Percentiles rank a stretch among this genome's conserved stretches.
Conservation (phyloP, 2,888 invertebrate genomes). For the Hipparchia semele region DNA sequence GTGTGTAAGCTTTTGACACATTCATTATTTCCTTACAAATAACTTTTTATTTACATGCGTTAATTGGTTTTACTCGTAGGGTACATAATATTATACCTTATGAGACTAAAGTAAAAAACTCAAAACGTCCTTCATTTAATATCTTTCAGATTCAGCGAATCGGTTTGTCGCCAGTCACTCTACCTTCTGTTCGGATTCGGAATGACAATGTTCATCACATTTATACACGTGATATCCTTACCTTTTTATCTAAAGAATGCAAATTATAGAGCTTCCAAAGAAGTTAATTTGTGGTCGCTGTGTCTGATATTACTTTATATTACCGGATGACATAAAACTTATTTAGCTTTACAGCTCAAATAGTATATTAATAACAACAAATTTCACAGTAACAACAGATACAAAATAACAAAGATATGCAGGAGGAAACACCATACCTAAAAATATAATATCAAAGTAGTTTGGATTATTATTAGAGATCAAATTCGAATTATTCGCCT, state of each 20-base stretch:
- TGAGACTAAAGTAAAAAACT: no score
- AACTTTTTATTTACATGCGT: conserved; percentile 9
- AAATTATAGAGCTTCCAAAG: conserved; percentile 17
- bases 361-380: conserved; percentile 34
- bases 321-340: conserved; percentile 49
- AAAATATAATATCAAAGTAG: neutral
- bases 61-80: neutral
- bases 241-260: no score
- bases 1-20: conserved; percentile 26
- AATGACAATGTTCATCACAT: neutral
- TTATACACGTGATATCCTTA: no score
- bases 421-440: neutral
- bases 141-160: no score
- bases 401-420: neutral
- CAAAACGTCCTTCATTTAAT: no score
- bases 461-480: neutral
- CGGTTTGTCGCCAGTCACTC: no score
- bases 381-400: conserved; percentile 6
- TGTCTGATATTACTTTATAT: conserved; percentile 43
- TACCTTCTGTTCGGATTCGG: no score
- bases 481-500: neutral
- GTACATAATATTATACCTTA: no score
- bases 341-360: conserved; percentile 40
- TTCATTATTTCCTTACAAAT: conserved; percentile 16
- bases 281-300: conserved; percentile 42